A percentile compares a stretch with the other conserved stretches of the same genome.
Conservation (phyloP, 2,113 vertebrate species). For the Rhineura floridana region DNA sequence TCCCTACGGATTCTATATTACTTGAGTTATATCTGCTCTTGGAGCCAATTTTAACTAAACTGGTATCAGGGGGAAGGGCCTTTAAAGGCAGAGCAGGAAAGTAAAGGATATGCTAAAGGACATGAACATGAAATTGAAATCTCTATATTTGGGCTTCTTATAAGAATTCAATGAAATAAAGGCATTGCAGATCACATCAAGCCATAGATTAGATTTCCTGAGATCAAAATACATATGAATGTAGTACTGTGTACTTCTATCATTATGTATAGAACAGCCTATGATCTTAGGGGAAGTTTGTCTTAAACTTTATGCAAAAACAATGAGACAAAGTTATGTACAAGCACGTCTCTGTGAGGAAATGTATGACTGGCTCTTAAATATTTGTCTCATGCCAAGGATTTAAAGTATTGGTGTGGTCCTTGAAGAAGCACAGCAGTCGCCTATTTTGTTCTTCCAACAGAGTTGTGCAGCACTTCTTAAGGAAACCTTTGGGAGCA, state of each 20-base stretch:
- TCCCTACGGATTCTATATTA: neutral
- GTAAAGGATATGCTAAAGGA: neutral
- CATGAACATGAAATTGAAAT: neutral
- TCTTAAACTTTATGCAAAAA: neutral
- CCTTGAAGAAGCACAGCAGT: neutral
- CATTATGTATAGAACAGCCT: neutral
- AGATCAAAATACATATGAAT: neutral
- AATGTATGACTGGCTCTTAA: neutral
- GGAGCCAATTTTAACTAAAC: neutral
- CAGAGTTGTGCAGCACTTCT: neutral
- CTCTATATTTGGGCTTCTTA: neutral
- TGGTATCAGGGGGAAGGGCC: neutral
- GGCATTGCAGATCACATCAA: neutral
- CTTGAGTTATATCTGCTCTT: neutral
- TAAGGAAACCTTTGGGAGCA: neutral
- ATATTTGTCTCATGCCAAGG: neutral
- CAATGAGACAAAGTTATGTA: neutral
- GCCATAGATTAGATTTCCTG: slow-evolving; percentile 1
- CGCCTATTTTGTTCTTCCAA: neutral
- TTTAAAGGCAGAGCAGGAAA: neutral
- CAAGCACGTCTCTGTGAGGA: neutral
- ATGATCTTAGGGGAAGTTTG: neutral
- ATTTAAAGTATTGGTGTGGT: neutral
- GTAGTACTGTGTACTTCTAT: neutral
- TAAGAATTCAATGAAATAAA: neutral